A percentile compares a stretch with the other conserved stretches of the same genome.
phyloP scores from a whole-genome alignment of 2,888 invertebrate species.

The Sphaerophoria taeniata region DNA sequence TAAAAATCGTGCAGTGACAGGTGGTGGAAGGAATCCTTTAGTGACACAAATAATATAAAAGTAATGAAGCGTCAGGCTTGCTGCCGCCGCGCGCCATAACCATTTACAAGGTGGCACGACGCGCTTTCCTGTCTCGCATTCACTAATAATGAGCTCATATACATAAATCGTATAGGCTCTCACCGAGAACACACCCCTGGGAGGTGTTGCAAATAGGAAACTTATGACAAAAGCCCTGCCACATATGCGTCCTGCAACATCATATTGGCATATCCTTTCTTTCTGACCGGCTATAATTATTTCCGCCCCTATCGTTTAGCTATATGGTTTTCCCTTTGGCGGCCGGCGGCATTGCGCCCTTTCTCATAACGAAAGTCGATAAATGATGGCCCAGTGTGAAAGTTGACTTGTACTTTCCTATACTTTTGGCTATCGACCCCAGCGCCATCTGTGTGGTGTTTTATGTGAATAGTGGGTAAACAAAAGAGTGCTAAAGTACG shows the following conservation, averaged over 20 bases:
- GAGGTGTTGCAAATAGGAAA: conserved; percentile 24
- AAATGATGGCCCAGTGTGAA: conserved; percentile 55
- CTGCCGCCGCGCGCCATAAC: not conserved
- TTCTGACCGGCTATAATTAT: conserved; percentile 45
- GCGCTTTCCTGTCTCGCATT: not conserved
- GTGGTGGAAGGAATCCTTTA: conserved; percentile 49
- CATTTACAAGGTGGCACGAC: conserved; percentile 16
- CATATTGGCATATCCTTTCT: conserved; percentile 33
- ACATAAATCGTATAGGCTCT: not conserved
- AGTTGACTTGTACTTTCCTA: conserved; percentile 45
- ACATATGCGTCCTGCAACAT: conserved; percentile 60
- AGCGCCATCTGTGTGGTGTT: conserved; percentile 30
- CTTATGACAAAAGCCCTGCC: conserved; percentile 61
- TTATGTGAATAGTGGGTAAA: not conserved
- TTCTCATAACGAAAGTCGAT: conserved; percentile 38
- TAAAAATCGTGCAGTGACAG: conserved; percentile 50
- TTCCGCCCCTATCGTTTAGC: conserved; percentile 19
- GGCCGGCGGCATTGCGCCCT: not conserved
- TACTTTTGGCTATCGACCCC: conserved; percentile 36
- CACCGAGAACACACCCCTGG: not conserved
- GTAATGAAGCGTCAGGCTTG: conserved; percentile 68
- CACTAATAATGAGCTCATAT: conserved; percentile 59
- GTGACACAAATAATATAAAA: conserved; percentile 69
- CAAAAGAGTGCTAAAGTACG: conserved; percentile 52
- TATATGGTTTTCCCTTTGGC: not conserved